Base-by-base conservation (phyloP, 1,140 invertebrate genomes). In the Epicauta chinensis region DNA sequence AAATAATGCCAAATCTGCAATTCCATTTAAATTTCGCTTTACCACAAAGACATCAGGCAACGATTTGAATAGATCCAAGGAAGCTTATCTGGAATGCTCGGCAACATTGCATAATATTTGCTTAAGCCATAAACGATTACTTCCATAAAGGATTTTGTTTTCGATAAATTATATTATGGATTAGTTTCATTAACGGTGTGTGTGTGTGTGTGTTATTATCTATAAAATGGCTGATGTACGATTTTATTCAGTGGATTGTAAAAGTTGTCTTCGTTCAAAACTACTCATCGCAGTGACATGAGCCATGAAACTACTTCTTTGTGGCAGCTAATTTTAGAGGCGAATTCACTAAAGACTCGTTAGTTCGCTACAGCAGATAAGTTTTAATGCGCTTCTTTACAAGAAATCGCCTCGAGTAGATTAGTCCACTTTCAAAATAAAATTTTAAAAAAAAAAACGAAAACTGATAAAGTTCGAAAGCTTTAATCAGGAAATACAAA, bases 261-360 rank as follows among this genome's bases (percentile, higher is more conserved):
- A 23, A 7, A 5, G 4, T 23, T 23, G 23, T 23, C 23, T 23
- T n/a, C 43, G 43, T 23, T 23, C 2, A 3, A 23, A 47, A 47
- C 45, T 47, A 29, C 45, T 47, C 45, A 47, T 47, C 35, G 45
- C 34, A 23, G 38, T 38, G 45, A 47, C 45, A 47, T 47, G 45
- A 47, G 45, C 45, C 45, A 47, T 47, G 45, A 47, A 47, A 47
- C 45, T 47, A 47, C 45, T 47, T 47, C 45, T 47, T 38, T 47
- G 45, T 38, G 45, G 45, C 32, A 47, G 36, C 45, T 47, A 47
- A 47, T 47, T 47, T 47, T 47, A 47, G 34, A 47, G 34, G 45
- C 38, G 45, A 47, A 47, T 47, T 47, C 45, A 47, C 45, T 47
- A 47, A 47, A 47, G 45, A 37, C 45, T 47, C 45, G 45, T 47